Base-by-base conservation (phyloP, 2,113 vertebrate genomes). In the Triplophysa rosa region DNA sequence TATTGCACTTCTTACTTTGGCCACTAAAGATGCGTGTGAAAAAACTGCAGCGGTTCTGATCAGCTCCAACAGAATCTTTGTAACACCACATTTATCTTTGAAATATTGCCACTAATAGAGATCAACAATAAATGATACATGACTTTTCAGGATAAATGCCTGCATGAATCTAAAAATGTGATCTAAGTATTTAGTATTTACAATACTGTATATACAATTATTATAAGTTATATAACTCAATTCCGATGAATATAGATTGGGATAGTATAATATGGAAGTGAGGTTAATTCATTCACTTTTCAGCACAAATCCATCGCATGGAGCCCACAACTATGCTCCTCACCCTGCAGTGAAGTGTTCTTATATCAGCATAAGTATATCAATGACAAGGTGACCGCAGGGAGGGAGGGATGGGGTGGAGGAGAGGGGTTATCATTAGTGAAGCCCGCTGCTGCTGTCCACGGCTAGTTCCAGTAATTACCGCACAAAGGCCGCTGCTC, bases 321-420 rank as follows among this genome's bases (percentile, higher is more conserved):
- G n/a, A 73, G 11, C 56, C 37, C 37, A 56, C 54, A n/a, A 19
- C 54, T n/a, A 19, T 7, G 54, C 6, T 19, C 54, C 54, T n/a
- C 54, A 73, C 70, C 70, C 71, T 62, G 56, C 56, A 24, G 71
- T 62, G 71, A 73, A 73, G 56, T 73, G 71, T 73, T 56, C 70
- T 73, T 73, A 62, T 61, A 73, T 73, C 71, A 73, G 71, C 71
- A 40, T 62, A 73, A 73, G 56, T 73, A 73, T 73, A 61, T 73
- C 71, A 73, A 73, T 73, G 71, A 73, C 71, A 73, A 61, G 71
- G 71, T 73, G 56, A 42, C 56, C 61, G 17, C 4, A 42, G 21
- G 23, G 54, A 21, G 56, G 52, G 33, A 13, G 12, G 19, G 17
- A 19, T 24, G 49, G 49, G 68, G 26, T 29, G 19, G 68, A 56